These are phyloP conservation scores for Dolichopus griseipennis DNA, from an alignment of 2,888 invertebrate genomes.

Conservation along the genomic window DNA sequence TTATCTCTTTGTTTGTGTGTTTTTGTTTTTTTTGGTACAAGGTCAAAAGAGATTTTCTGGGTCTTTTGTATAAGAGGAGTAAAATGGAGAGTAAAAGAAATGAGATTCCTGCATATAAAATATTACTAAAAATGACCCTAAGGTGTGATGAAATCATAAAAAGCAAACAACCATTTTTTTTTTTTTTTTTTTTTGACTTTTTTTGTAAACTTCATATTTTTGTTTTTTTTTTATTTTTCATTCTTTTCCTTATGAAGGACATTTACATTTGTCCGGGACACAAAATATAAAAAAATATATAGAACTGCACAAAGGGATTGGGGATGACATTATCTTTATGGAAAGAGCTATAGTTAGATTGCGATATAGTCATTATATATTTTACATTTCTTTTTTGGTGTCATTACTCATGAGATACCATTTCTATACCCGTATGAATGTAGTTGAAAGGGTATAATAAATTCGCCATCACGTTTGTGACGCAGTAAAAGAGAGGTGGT, in stretches of 20 bases:
- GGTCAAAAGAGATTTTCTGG: neutral
- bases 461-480: too few species aligned
- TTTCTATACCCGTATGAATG: too few species aligned
- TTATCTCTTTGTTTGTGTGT: too few species aligned
- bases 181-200: neutral
- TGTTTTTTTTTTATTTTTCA: neutral
- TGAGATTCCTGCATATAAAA: neutral
- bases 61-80: neutral
- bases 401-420: neutral
- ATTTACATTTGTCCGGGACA: neutral
- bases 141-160: slow-evolving; percentile 6
- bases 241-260: neutral
- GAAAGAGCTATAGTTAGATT: too few species aligned
- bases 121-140: slow-evolving; percentile 4
- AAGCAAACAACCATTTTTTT: neutral
- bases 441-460: too few species aligned
- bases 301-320: neutral
- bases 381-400: neutral
- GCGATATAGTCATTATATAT: neutral
- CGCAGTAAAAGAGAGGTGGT: too few species aligned
- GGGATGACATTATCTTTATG: neutral
- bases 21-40: too few species aligned
- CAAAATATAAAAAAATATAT: neutral
- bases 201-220: neutral
- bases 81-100: neutral